Evolutionary conservation across 35 echinoderm and acorn worm genomes (phyloP), one percentile per base, ranked within the genome.

Genomic region (Lytechinus pictus): DNA sequence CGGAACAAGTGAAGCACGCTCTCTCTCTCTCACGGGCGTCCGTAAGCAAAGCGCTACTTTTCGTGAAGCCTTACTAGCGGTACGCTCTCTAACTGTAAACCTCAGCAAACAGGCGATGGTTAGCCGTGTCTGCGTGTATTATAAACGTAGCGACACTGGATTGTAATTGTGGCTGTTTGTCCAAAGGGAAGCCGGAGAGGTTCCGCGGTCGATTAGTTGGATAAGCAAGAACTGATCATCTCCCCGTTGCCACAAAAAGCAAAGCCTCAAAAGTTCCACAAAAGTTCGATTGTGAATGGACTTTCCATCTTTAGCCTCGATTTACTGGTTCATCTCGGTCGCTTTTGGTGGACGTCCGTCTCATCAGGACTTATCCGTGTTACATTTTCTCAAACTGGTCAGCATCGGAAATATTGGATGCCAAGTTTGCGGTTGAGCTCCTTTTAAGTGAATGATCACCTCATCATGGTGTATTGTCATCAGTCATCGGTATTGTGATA

Each of bases 261-360:
- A 79, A 79, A 79, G 66, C 66, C 66, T 79, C 66, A 79, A n/a
- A 79, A 79, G 66, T 79, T 79, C 5, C 66, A 79, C 66, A 79
- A 79, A 79, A 79, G 66, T 79, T 79, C 66, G 66, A 79, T 79
- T 79, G 66, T 79, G 66, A 79, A 79, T 79, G 21, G 66, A 79
- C 66, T 79, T 79, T 79, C 21, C 66, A 79, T 79, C 16, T 79
- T 24, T 79, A 79, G 19, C 66, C 19, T n/a, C 66, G 19, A 79
- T 79, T 79, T 79, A 5, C 0, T 79, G 4, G 1, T 79, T 79
- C 0, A 24, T 79, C 66, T 79, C 3, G 19, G n/a, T 24, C 66
- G 19, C 5, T 79, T 79, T 79, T 19, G 66, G 66, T 5, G 66
- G 66, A 79, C 66, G 21, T 16, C 66, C 66, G 66, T 79, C 66